Conservation (phyloP, 2,113 vertebrate genomes). For the Thomomys bottae region DNA sequence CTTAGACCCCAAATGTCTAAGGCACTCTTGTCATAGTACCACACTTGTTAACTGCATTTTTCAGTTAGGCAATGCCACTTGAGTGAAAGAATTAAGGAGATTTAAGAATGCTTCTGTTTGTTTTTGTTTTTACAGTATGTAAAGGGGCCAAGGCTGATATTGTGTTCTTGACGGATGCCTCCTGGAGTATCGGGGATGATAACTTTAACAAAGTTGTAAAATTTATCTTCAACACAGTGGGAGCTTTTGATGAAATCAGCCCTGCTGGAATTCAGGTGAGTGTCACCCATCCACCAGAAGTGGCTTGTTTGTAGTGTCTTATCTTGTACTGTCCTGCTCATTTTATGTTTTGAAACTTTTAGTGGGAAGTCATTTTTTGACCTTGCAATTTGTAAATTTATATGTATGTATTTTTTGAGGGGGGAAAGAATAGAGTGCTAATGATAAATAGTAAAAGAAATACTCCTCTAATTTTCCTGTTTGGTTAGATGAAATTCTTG, state of each 20-base stretch:
- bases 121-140: constrained; percentile 88
- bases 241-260: constrained; percentile 93
- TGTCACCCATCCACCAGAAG: not conserved
- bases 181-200: constrained; percentile 98
- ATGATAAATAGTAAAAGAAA: constrained; percentile 40
- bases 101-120: constrained; percentile 18
- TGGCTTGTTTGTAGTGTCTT: not conserved
- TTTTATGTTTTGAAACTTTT: not conserved
- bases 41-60: not conserved
- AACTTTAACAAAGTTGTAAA: constrained; percentile 96
- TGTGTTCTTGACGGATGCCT: constrained; percentile 98
- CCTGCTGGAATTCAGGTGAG: constrained; percentile 96
- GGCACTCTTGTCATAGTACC: not conserved
- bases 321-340: constrained; percentile 4
- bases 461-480: not conserved
- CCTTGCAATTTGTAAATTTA: not conserved
- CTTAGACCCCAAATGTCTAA: not conserved
- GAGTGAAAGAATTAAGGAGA: constrained; percentile 33
- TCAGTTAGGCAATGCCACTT: not conserved
- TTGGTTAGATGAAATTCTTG: constrained; percentile 26
- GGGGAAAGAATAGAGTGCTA: not conserved
- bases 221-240: constrained; percentile 93
- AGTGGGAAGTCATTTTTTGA: constrained; percentile 25
- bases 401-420: not conserved
- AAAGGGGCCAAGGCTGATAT: constrained; percentile 98